A percentile compares a stretch with the other conserved stretches of the same genome.
Evolutionary conservation across 2,888 invertebrate genomes (phyloP).

Genomic region (Lycocerus yunnanus): DNA sequence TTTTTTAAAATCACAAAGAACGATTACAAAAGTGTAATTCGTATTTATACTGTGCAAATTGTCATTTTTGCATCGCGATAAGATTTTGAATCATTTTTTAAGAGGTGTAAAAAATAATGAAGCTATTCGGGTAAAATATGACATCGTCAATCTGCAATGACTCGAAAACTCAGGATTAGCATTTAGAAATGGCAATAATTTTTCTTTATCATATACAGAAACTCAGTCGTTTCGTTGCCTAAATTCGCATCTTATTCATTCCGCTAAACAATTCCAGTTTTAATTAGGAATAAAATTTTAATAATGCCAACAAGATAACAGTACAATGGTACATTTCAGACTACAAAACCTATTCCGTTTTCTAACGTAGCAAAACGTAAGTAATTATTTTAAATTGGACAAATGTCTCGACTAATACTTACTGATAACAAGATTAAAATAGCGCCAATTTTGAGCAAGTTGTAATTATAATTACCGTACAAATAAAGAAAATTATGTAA

Average conservation of each 20-base stretch:
- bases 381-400: conserved; percentile 19
- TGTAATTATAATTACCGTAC: conserved; percentile 9
- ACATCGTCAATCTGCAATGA: conserved; percentile 20
- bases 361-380: conserved; percentile 17
- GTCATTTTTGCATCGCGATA: conserved; percentile 14
- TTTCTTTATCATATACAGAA: conserved; percentile 18
- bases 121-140: conserved; percentile 23
- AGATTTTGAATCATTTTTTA: conserved; percentile 21
- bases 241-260: conserved; percentile 13
- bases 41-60: conserved; percentile 3
- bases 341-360: conserved; percentile 14
- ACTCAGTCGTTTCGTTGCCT: conserved; percentile 4
- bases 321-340: conserved; percentile 9
- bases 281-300: conserved; percentile 20
- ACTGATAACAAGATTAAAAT: conserved; percentile 19
- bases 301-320: conserved; percentile 16
- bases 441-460: conserved; percentile 4
- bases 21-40: not conserved
- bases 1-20: not conserved
- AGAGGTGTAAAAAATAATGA: conserved; percentile 25
- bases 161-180: conserved; percentile 22
- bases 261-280: conserved; percentile 13
- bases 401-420: conserved; percentile 16
- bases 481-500: not conserved
- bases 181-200: conserved; percentile 20